Conservation (phyloP, 2,113 vertebrate species). For the Willisornis vidua region DNA sequence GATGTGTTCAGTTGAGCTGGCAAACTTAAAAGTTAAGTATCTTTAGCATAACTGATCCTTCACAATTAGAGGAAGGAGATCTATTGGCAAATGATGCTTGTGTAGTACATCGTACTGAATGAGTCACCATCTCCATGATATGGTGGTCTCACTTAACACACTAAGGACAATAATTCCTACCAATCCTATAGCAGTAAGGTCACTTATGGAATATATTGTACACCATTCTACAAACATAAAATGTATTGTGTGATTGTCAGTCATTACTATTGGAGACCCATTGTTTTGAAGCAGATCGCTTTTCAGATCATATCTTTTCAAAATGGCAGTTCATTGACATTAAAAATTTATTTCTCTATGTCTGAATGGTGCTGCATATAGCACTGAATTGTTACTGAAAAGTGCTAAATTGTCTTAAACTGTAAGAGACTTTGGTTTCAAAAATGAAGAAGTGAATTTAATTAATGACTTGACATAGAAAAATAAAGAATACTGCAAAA, state of each 20-base stretch:
- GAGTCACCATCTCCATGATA: background rate
- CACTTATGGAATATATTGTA: background rate
- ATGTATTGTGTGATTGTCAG: background rate
- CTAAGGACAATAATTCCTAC: background rate
- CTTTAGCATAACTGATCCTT: background rate
- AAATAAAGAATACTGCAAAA: constrained; percentile 35
- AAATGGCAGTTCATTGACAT: background rate
- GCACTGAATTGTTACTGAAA: background rate
- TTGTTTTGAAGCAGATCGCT: background rate
- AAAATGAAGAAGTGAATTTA: background rate
- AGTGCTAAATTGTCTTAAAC: background rate
- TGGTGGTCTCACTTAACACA: background rate
- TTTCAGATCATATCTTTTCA: background rate
- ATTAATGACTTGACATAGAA: background rate
- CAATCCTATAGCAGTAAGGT: background rate
- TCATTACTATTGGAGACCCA: background rate
- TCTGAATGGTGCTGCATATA: background rate
- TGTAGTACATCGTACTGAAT: background rate
- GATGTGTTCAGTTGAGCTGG: background rate
- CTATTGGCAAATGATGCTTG: background rate
- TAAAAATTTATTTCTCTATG: background rate
- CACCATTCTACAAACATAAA: background rate
- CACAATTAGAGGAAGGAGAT: background rate
- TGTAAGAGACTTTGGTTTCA: background rate
- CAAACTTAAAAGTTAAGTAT: background rate